phyloP scores from a whole-genome alignment of 2,113 vertebrate genomes.

The Prunella himalayana region DNA sequence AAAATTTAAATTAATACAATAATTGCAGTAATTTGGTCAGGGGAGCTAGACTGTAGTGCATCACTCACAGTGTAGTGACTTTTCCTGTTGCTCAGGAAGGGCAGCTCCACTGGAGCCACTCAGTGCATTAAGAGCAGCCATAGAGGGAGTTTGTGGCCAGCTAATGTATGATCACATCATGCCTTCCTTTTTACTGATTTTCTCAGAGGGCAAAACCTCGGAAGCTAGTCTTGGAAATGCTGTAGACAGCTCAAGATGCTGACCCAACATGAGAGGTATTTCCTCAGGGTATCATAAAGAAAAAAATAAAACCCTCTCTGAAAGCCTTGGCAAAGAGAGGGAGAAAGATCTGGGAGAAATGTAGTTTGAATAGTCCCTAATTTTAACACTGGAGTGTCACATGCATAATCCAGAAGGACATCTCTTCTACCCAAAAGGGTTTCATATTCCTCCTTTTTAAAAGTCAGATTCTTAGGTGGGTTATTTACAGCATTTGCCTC shows the following conservation, averaged over 20 bases:
- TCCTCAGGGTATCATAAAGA: constrained; percentile 10
- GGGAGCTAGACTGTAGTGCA: background rate
- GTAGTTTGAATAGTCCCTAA: background rate
- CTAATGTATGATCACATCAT: background rate
- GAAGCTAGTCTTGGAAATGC: constrained; percentile 14
- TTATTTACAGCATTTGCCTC: constrained; percentile 14
- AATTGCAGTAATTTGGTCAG: background rate
- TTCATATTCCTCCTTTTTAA: background rate
- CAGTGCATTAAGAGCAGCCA: background rate
- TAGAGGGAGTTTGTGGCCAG: background rate
- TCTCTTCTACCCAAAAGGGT: constrained; percentile 17
- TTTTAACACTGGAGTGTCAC: constrained; percentile 19
- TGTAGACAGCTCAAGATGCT: constrained; percentile 49
- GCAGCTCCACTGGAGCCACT: background rate
- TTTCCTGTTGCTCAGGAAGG: background rate
- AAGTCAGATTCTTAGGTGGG: background rate
- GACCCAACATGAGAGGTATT: constrained; percentile 39
- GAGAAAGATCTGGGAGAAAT: constrained; percentile 5
- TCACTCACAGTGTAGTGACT: background rate
- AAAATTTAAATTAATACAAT: background rate
- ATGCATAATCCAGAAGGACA: background rate
- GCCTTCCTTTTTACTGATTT: background rate
- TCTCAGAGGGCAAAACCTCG: constrained; percentile 3
- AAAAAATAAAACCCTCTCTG: background rate
- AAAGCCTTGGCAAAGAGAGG: background rate